Evolutionary conservation across 2,797 vertebrate genomes (phyloP).

Genomic region (Rallus crepitans): DNA sequence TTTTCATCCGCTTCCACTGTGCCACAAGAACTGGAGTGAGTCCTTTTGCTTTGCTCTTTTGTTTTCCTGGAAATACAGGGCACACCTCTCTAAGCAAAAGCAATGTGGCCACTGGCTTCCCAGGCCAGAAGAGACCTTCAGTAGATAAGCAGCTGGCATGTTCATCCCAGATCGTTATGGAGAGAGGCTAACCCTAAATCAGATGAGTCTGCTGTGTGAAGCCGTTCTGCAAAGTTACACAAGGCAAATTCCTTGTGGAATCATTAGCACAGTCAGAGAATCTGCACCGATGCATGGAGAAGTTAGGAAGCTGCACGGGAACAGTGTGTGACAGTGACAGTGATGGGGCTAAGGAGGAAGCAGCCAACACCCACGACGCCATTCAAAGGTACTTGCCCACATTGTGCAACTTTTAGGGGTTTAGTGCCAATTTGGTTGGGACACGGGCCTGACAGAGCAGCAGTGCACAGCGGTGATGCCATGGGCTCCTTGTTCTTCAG

Average conservation of each 20-base stretch:
- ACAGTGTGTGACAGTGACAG: fast-evolving
- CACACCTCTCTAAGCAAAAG: not conserved
- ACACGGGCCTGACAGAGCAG: fast-evolving
- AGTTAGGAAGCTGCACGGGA: not conserved
- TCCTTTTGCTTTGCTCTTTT: not conserved
- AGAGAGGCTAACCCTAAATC: not conserved
- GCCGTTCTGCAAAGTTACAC: not conserved
- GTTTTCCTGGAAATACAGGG: not conserved
- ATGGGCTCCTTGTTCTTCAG: not conserved
- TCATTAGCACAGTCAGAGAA: not conserved
- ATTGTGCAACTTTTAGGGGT: not conserved
- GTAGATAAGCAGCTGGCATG: not conserved
- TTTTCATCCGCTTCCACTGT: not conserved
- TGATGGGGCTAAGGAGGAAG: not conserved
- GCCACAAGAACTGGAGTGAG: not conserved
- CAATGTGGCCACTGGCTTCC: not conserved
- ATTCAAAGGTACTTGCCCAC: not conserved
- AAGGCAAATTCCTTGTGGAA: not conserved
- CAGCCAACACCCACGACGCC: fast-evolving
- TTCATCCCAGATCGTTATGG: not conserved
- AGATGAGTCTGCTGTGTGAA: not conserved
- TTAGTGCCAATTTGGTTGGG: not conserved
- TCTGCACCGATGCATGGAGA: not conserved
- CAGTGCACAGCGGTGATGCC: fast-evolving
- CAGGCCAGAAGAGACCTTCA: not conserved